Evolutionary conservation across 2,113 vertebrate genomes (phyloP).

Genomic region (Cercopithecus mona): DNA sequence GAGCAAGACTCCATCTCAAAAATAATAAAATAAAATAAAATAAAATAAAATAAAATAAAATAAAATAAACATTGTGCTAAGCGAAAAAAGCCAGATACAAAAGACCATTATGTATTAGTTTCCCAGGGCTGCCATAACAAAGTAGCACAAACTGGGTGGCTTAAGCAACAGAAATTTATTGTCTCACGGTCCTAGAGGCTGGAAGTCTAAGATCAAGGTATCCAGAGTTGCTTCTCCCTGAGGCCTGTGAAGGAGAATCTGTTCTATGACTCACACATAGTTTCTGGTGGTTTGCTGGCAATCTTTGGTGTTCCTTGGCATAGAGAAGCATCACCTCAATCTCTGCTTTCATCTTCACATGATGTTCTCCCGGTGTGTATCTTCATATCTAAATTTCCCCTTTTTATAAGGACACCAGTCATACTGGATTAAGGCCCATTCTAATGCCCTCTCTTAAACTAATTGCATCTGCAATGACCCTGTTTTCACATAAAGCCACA

Average conservation of each 20-base stretch:
- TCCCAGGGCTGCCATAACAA: neutral
- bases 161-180: neutral
- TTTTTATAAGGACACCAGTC: neutral
- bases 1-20: neutral
- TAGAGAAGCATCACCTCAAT: neutral
- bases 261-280: neutral
- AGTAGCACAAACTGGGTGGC: neutral
- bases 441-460: neutral
- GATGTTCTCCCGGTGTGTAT: neutral
- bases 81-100: neutral
- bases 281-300: neutral
- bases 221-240: neutral
- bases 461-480: neutral
- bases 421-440: neutral
- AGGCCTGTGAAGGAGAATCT: neutral
- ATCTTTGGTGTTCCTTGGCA: neutral
- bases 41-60: neutral
- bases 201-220: neutral
- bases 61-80: neutral
- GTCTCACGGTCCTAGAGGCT: neutral
- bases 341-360: neutral
- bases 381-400: neutral
- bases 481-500: slow-evolving; percentile 5
- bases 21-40: neutral
- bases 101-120: neutral